Base-by-base conservation (phyloP, 2,888 invertebrate species). In the Meteorus cinctellus region DNA sequence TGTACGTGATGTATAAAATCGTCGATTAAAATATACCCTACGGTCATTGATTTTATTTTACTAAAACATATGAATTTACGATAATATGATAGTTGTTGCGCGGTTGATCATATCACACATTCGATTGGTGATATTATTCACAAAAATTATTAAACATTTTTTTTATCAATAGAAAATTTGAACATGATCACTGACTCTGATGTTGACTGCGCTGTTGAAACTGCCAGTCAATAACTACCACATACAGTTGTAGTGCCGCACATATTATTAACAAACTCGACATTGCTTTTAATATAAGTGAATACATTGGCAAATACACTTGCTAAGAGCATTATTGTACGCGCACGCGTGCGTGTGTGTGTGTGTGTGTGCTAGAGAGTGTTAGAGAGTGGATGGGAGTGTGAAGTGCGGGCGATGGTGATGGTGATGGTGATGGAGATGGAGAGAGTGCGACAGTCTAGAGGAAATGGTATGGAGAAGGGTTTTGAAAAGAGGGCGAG, bases 401-500 rank as follows among this genome's bases (percentile, higher is more conserved):
- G 24, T 24, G 24, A 24, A 24, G 24, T 24, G 24, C 24, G 24
- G 24, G 24, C 24, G 1, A 24, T 24, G 24, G 24, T 69, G 34
- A 75, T 74, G 74, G 78, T 72, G 79, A 79, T 81, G 60, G 72
- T 41, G 34, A 80, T 79, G 70, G 70, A 69, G 29, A 76, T 73
- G 75, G 78, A 76, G 79, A 80, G 82, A 65, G 5, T 34, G 34
- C 34, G 34, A 34, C 4, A 1, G 34, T 34, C 24, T 24, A 34
- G 69, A 68, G 31, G 72, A 51, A 62, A 19, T 41, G 10, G 66
- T 51, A 24, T 34, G 55, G 69, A 79, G 79, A 82, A 79, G 78
- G 79, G 77, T 74, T 74, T 72, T 78, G 81, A 78, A 78, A 78
- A 74, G 81, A 76, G 81, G 84, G 78, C 78, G 80, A 81, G 41